Conservation (phyloP, 2,797 vertebrate species). For the Pterois miles region DNA sequence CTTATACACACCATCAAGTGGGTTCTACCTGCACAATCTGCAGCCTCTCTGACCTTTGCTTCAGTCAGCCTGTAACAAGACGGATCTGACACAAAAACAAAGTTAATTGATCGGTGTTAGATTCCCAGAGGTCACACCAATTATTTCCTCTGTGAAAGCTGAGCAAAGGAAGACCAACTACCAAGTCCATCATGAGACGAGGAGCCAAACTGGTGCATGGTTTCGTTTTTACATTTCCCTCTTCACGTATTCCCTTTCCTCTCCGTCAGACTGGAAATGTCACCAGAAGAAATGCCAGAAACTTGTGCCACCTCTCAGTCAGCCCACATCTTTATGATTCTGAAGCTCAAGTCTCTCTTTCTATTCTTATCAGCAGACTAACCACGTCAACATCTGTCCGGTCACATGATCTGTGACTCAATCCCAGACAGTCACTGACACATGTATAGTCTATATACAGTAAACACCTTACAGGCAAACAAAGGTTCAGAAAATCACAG, state of each 20-base stretch:
- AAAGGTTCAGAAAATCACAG: background rate
- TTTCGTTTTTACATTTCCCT: conserved; percentile 34
- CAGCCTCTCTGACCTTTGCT: conserved; percentile 66
- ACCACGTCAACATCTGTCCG: conserved; percentile 19
- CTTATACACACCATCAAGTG: background rate
- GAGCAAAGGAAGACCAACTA: conserved; percentile 38
- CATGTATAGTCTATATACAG: background rate
- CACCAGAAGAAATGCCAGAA: conserved; percentile 63
- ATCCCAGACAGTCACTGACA: conserved; percentile 5
- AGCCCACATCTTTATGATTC: conserved; percentile 15
- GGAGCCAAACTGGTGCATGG: conserved; percentile 5
- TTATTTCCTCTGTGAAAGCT: conserved; percentile 54
- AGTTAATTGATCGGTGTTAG: conserved; percentile 52
- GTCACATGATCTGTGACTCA: conserved; percentile 40
- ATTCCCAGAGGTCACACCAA: conserved; percentile 66
- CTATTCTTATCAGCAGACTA: conserved; percentile 8
- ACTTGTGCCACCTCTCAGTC: conserved; percentile 53
- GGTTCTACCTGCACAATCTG: conserved; percentile 28
- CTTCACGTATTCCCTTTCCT: conserved; percentile 27
- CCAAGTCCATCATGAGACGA: conserved; percentile 32
- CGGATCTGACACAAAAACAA: conserved; percentile 55
- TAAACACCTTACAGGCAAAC: background rate
- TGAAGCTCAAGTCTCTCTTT: conserved; percentile 26
- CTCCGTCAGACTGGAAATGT: conserved; percentile 64
- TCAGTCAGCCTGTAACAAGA: conserved; percentile 51